Evolutionary conservation across 2,113 vertebrate species (phyloP).

Genomic region (Lagenorhynchus albirostris): DNA sequence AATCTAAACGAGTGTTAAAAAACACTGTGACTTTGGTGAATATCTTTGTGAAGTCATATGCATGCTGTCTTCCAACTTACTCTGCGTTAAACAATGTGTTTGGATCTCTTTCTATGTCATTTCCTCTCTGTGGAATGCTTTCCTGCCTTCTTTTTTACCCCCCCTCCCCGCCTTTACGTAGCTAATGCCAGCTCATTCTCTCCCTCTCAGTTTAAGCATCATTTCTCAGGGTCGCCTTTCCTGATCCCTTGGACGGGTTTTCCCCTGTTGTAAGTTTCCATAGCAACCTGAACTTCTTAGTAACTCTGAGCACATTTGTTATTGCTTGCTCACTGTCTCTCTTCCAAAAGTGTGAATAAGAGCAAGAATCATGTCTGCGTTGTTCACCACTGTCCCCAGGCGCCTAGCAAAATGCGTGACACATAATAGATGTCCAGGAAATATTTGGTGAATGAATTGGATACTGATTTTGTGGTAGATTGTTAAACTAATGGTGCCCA

Average conservation of each 20-base stretch:
- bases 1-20: not conserved
- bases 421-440: not conserved
- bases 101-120: not conserved
- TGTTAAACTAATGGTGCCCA: not conserved
- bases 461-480: not conserved
- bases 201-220: conserved; percentile 1
- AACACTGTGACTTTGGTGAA: not conserved
- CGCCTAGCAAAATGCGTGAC: not conserved
- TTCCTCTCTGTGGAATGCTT: not conserved
- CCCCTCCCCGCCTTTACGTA: not conserved
- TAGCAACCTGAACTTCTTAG: not conserved
- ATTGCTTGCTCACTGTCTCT: not conserved
- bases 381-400: not conserved
- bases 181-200: not conserved
- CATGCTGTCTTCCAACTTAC: not conserved
- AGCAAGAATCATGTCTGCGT: not conserved
- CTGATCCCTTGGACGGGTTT: not conserved
- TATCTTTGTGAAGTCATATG: not conserved
- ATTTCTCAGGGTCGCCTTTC: not conserved
- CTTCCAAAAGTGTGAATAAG: not conserved
- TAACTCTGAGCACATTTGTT: not conserved
- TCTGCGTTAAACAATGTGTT: not conserved
- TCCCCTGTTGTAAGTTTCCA: not conserved
- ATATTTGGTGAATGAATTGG: not conserved
- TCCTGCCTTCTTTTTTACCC: not conserved